Percentiles rank a stretch among this genome's conserved stretches.
Evolutionary conservation across 2,113 vertebrate species (phyloP).

Genomic region (cat (Felis catus)): DNA sequence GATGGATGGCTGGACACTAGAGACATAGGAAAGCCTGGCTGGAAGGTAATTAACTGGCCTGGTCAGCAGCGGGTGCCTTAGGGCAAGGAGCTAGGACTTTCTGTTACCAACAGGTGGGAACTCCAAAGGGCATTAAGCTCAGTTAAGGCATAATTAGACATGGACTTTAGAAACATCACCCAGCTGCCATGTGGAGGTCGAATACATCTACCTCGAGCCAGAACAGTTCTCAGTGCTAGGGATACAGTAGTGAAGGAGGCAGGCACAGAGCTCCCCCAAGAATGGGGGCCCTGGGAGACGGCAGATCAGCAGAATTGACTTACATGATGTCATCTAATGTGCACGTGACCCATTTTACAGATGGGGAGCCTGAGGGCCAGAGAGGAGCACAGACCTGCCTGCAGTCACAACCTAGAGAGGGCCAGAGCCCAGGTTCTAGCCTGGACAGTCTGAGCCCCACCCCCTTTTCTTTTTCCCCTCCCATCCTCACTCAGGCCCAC

Average conservation of each 20-base stretch:
- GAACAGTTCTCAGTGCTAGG: not conserved
- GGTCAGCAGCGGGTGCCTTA: not conserved
- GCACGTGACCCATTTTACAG: not conserved
- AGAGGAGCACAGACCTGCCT: not conserved
- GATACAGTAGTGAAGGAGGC: not conserved
- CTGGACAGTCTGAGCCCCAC: not conserved
- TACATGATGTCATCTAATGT: not conserved
- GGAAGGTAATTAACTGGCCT: not conserved
- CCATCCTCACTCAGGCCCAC: not conserved
- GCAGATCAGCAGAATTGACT: not conserved
- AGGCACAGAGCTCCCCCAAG: not conserved
- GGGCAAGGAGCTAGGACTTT: not conserved
- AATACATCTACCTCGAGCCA: not conserved
- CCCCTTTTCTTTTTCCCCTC: not conserved
- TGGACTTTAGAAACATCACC: not conserved
- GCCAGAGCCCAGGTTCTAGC: not conserved
- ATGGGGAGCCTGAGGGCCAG: not conserved
- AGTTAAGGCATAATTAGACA: not conserved
- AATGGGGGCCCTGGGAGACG: not conserved
- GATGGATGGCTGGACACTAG: not conserved
- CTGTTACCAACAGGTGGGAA: not conserved
- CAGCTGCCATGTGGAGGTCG: not conserved
- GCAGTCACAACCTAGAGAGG: not conserved
- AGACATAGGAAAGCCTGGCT: not conserved
- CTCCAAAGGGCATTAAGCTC: not conserved